Base-by-base conservation (phyloP, 2,797 vertebrate species). In the Sternotherus odoratus region DNA sequence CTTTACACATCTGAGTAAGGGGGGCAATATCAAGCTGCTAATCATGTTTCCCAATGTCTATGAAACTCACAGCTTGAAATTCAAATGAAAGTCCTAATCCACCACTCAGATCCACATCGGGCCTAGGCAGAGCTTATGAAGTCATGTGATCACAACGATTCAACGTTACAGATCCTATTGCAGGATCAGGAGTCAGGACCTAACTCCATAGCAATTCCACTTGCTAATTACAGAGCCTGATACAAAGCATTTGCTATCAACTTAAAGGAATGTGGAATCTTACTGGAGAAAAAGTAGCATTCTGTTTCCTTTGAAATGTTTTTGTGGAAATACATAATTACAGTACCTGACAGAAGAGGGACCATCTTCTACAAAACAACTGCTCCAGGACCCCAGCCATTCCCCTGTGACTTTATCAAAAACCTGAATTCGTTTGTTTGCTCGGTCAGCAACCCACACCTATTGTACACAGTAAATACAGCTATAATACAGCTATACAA, bases 371-470 rank as follows among this genome's bases (percentile, higher is more conserved):
- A 95, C 97, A 94, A 99, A 99, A 97, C 99, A 99, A 96, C 95
- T 98, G 1, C 96, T 98, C 99, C 99, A 99, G 0, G 98, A 98
- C 9, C 99, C 99, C 33, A 99, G 95, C 99, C 99, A 99, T 79
- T 99, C 99, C 30, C 99, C 99, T 0, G 99, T 99, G 87, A 97
- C 79, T 66, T 99, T 98, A 97, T 99, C 99, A 96, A 99, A 99
- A 54, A 99, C 99, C 88, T 99, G 99, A 94, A 99, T 98, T 94
- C 99, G 98, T 96, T 98, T 99, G 96, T 99, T 99, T 66, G 98
- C 99, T 96, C 99, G 95, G 96, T 99, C 99, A 8, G 99, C 99
- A 96, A 99, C 99, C 99, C 99, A 99, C 4, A 99, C 99, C 99
- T 99, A 89, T 86, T 43, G 60, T 90, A 91, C 79, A 69, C 46